Evolutionary conservation across 2,797 vertebrate genomes (phyloP).

Genomic region (Falco biarmicus): DNA sequence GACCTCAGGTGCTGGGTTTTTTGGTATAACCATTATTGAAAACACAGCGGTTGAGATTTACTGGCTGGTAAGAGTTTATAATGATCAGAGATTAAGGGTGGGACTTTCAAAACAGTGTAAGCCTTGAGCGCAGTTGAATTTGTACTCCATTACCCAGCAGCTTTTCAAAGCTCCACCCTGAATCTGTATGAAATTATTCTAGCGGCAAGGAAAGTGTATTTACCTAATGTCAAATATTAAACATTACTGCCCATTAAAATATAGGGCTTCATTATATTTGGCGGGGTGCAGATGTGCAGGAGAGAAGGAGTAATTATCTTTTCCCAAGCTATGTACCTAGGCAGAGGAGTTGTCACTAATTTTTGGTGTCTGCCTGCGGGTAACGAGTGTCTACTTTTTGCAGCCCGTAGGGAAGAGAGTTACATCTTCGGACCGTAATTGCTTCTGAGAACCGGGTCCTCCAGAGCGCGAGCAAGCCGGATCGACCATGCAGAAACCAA

Average conservation of each 20-base stretch:
- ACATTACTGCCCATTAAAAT: constrained; percentile 62
- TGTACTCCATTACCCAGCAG: constrained; percentile 60
- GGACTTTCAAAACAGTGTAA: constrained; percentile 52
- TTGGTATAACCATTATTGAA: constrained; percentile 40
- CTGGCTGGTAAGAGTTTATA: constrained; percentile 58
- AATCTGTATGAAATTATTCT: constrained; percentile 54
- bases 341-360: neutral
- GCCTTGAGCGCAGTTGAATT: constrained; percentile 26
- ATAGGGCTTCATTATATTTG: constrained; percentile 61
- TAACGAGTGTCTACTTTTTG: neutral
- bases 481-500: neutral
- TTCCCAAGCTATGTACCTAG: neutral
- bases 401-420: neutral
- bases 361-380: neutral
- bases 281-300: constrained; percentile 43
- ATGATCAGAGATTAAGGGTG: constrained; percentile 50
- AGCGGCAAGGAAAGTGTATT: constrained; percentile 39
- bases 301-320: constrained; percentile 56
- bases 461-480: neutral
- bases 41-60: constrained; percentile 41
- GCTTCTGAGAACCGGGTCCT: neutral
- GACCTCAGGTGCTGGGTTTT: constrained; percentile 49
- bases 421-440: neutral
- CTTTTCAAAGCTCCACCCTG: constrained; percentile 64
- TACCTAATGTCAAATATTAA: constrained; percentile 65